Base-by-base conservation (phyloP, 2,888 invertebrate species). In the Polymixis lichenea region DNA sequence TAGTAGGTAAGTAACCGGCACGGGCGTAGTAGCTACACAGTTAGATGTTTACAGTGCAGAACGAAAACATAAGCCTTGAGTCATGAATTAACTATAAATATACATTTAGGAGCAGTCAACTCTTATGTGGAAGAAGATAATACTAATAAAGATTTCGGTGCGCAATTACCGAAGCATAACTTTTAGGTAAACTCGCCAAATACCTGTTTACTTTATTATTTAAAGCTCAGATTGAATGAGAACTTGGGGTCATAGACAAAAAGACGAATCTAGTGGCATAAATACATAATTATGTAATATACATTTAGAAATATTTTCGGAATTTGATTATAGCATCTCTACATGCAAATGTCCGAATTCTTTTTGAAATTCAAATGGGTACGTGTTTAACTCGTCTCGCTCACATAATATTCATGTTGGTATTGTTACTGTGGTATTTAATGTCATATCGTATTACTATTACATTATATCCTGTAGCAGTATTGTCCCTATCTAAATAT, bases 381-480 rank as follows among this genome's bases (percentile, higher is more conserved):
- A 43, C 43, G 61, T 77, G 64, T 38, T 67, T 53, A 69, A 75
- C 56, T 65, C 51, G 86, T 72, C 66, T 72, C 65, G 70, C 58
- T 83, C n/a, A n/a, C 60, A 51, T 83, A 64, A 67, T 38, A 38
- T 56, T 76, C 72, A 51, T 66, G 69, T 32, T 8, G 17, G 28
- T 76, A 69, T 75, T 62, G 65, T 74, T 65, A 77, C 71, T 76
- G 65, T 75, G 55, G 69, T 75, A 64, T 78, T 80, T 75, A 80
- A 64, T 56, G 55, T 62, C 66, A 64, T 77, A 85, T 82, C 74
- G 25, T 58, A 76, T 76, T 75, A 70, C 76, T 72, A 69, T 78
- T 68, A 73, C 73, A 78, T 72, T 78, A 78, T 72, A 69, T 82
- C 75, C 82, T 82, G 75, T 69, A 51, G 62, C 68, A 73, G 64